Conservation (phyloP, 2,888 invertebrate species). For the Pseudococcus viburni region DNA sequence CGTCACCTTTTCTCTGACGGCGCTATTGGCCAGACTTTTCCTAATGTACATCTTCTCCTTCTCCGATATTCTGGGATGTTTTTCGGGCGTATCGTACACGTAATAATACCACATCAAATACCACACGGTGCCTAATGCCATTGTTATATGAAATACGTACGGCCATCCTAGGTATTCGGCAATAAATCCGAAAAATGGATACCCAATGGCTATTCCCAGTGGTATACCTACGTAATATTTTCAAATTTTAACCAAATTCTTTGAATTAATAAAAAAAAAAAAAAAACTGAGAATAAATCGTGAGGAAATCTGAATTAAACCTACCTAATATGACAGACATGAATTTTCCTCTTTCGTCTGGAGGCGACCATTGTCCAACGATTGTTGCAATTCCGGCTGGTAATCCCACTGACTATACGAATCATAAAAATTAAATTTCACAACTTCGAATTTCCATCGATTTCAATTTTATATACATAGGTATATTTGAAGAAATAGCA, state of each 20-base stretch:
- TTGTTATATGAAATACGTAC: slow-evolving; percentile 78
- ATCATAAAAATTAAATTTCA: not conserved
- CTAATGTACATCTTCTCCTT: slow-evolving; percentile 77
- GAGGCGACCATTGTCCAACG: slow-evolving; percentile 86
- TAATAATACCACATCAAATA: slow-evolving; percentile 85
- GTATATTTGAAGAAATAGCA: too few relatives aligned
- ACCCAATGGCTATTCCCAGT: not conserved
- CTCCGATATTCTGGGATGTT: slow-evolving; percentile 84
- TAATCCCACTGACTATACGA: slow-evolving; percentile 74
- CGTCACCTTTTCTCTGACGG: slow-evolving; percentile 22
- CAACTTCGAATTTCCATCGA: not conserved
- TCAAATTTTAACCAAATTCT: not conserved
- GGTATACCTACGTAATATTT: not conserved
- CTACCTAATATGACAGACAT: not conserved
- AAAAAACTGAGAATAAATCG: too few relatives aligned
- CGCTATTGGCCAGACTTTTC: not conserved
- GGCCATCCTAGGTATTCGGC: slow-evolving; percentile 89
- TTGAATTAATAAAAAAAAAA: too few relatives aligned
- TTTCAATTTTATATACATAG: too few relatives aligned
- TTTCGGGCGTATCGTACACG: slow-evolving; percentile 85
- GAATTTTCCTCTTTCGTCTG: slow-evolving; percentile 82
- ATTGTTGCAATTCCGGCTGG: slow-evolving; percentile 85
- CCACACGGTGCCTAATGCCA: slow-evolving; percentile 74
- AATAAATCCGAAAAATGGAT: slow-evolving; percentile 46
- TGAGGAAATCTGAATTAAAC: not conserved